phyloP scores from a whole-genome alignment of 2,113 vertebrate species.

The Gorsachius goisagi region DNA sequence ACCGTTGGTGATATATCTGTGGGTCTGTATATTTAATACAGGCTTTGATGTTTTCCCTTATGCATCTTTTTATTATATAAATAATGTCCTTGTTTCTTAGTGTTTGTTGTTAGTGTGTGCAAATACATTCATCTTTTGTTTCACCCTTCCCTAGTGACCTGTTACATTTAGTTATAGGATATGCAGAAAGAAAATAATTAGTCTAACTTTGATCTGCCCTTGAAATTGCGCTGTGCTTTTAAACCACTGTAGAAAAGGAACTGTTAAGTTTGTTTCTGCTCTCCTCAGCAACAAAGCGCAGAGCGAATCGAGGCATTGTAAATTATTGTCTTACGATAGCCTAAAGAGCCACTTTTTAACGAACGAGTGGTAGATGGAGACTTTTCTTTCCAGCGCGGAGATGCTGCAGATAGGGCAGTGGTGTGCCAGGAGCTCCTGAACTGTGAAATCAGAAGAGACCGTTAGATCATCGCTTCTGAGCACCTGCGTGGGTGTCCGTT shows the following conservation, averaged over 20 bases:
- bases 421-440: background rate
- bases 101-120: slow-evolving; percentile 50
- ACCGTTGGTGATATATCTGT: slow-evolving; percentile 28
- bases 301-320: background rate
- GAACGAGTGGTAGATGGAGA: background rate
- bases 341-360: slow-evolving; percentile 26
- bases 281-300: slow-evolving; percentile 37
- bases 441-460: background rate
- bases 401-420: background rate
- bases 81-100: slow-evolving; percentile 46
- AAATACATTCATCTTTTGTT: slow-evolving; percentile 63
- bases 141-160: slow-evolving; percentile 62
- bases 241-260: background rate
- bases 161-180: slow-evolving; percentile 59
- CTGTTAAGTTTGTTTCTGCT: slow-evolving; percentile 41
- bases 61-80: slow-evolving; percentile 61
- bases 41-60: slow-evolving; percentile 62
- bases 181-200: slow-evolving; percentile 67
- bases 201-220: slow-evolving; percentile 67
- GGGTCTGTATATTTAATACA: slow-evolving; percentile 24
- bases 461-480: background rate
- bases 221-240: slow-evolving; percentile 50
- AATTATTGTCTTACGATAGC: background rate
- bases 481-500: rapidly evolving
- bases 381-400: background rate